Evolutionary conservation across 2,113 vertebrate species (phyloP).

Genomic region (Scomber scombrus): DNA sequence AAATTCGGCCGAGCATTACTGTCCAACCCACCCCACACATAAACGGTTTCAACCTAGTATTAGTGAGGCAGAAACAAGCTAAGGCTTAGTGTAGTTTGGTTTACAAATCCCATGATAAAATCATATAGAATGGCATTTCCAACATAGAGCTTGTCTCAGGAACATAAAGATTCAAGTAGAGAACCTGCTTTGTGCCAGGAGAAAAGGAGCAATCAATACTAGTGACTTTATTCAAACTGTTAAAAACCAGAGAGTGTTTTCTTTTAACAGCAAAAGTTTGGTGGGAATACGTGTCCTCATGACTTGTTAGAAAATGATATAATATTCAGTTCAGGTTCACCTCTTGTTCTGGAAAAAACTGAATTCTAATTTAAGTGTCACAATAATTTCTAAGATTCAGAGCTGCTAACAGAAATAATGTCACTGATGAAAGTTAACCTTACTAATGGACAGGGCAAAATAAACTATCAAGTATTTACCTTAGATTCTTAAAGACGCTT

Average conservation of each 20-base stretch:
- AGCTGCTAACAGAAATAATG: background rate
- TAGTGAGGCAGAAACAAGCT: constrained; percentile 50
- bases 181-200: background rate
- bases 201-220: background rate
- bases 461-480: too few relatives aligned
- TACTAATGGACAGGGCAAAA: too few relatives aligned
- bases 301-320: too few relatives aligned
- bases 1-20: constrained; percentile 45
- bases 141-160: background rate
- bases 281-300: too few relatives aligned
- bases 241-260: too few relatives aligned
- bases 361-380: background rate
- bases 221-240: too few relatives aligned
- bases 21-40: constrained; percentile 18
- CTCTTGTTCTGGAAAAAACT: too few relatives aligned
- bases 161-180: background rate
- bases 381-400: background rate
- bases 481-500: too few relatives aligned
- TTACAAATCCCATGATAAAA: background rate
- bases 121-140: background rate
- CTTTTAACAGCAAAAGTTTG: too few relatives aligned
- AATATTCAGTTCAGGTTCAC: too few relatives aligned
- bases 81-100: constrained; percentile 4
- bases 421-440: background rate
- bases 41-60: constrained; percentile 39